Conservation (phyloP, 2,797 vertebrate genomes). For the Sternarchorhynchus goeldii region DNA sequence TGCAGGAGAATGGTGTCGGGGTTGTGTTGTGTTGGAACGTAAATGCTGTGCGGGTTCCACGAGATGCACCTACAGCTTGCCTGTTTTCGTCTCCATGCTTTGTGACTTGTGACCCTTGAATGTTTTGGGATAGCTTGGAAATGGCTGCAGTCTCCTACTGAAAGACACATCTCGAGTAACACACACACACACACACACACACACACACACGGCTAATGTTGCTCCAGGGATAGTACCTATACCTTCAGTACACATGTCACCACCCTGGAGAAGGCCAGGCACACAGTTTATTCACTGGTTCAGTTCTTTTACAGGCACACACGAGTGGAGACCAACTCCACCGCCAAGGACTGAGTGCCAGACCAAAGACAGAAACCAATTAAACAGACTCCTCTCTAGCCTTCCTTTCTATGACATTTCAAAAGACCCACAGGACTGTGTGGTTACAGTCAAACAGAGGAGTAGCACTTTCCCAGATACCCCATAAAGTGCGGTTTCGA, state of each 20-base stretch:
- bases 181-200: conserved; percentile 10
- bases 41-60: not conserved
- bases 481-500: no score
- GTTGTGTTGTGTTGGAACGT: not conserved
- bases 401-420: conserved; percentile 9
- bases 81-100: not conserved
- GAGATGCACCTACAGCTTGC: not conserved
- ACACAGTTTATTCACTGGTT: no score
- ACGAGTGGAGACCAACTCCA: not conserved
- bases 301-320: not conserved
- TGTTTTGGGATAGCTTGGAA: not conserved
- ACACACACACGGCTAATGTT: not conserved
- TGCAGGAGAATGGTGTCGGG: not conserved
- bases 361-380: conserved; percentile 22
- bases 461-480: conserved; percentile 10
- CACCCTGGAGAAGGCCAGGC: no score
- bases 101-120: not conserved
- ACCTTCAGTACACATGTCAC: no score
- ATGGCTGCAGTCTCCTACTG: not conserved
- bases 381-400: conserved; percentile 15
- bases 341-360: conserved; percentile 8
- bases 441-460: not conserved
- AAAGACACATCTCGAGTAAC: not conserved
- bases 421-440: not conserved
- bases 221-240: no score